Evolutionary conservation across 2,888 invertebrate species (phyloP), one percentile per base, ranked within the genome.

Genomic region (Latrodectus hesperus): DNA sequence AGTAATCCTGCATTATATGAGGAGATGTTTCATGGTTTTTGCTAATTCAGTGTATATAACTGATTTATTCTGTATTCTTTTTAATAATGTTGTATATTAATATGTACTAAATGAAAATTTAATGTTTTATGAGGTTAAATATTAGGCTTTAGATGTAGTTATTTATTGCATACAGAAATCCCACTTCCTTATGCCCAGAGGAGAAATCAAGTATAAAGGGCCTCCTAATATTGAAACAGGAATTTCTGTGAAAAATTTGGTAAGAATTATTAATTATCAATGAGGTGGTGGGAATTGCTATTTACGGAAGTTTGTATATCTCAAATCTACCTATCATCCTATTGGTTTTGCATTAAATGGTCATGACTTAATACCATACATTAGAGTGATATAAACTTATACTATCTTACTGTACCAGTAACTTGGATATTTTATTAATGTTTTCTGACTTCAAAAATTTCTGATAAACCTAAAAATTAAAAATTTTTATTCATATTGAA

Each of bases 221-320:
- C 70, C 73, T 82, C 85, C 81, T 65, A 38, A 78, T 26, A 89
- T 89, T 70, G 79, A 85, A 86, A 89, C 89, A 75, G 85, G 89
- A 78, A 86, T 89, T 68, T 89, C 89, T 65, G 89, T 89, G 72
- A 82, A 83, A 89, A 84, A 73, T 22, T 89, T 89, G 89, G 89
- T 89, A 89, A 85, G 89, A 71, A 79, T 14, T 79, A 68, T 79
- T 79, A 67, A 60, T 85, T 73, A 79, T 84, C n/a, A 55, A 16
- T 55, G 55, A 55, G 84, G 79, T 84, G 84, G 84, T 79, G 87
- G 87, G 82, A 81, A 67, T 51, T 12, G 16, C 17, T 52, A n/a
- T 71, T 49, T 22, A 22, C 22, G 12, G 14, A 10, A 68, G 26
- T 11, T 68, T 68, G 22, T 17, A n/a, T 17, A 10, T n/a, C 60